A percentile compares a stretch with the other conserved stretches of the same genome.
These are phyloP conservation scores for Mimumesa dahlbomi DNA, from an alignment of 2,888 invertebrate species.

Conservation along the genomic window DNA sequence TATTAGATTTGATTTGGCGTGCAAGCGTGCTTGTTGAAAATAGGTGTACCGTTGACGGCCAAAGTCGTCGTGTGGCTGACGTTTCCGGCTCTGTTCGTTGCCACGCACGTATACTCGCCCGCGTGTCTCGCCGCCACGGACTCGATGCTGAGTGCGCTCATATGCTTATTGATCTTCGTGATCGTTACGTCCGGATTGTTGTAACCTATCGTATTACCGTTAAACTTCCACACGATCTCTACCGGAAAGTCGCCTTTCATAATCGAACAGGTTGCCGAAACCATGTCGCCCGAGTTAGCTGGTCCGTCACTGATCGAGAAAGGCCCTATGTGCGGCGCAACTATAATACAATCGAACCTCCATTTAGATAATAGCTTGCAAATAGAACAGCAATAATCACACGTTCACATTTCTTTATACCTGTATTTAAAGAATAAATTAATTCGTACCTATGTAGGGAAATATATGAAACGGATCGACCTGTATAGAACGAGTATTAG, in stretches of 20 bases:
- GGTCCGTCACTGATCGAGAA: conserved; percentile 79
- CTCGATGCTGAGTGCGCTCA: conserved; percentile 86
- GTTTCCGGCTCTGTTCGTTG: conserved; percentile 82
- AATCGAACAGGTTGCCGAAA: conserved; percentile 85
- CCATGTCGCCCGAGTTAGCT: conserved; percentile 79
- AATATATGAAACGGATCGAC: no score
- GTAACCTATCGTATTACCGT: conserved; percentile 77
- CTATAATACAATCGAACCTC: conserved; percentile 76
- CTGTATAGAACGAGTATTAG: no score
- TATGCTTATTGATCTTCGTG: conserved; percentile 81
- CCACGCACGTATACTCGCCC: conserved; percentile 85
- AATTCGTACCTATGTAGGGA: no score
- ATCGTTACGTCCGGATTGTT: conserved; percentile 79
- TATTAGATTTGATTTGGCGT: conserved; percentile 54
- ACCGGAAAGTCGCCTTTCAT: conserved; percentile 91
- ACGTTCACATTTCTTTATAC: neutral
- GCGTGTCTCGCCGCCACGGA: conserved; percentile 86
- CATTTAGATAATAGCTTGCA: conserved; percentile 15
- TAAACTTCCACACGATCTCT: conserved; percentile 88
- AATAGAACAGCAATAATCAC: no score
- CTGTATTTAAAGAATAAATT: no score
- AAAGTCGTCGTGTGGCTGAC: conserved; percentile 81
- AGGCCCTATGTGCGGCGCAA: conserved; percentile 79
- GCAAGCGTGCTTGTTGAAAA: conserved; percentile 59
- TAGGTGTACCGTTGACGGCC: conserved; percentile 82